Conservation (phyloP, 92 coral and sea anemone species). For the Meandrina meandrites region DNA sequence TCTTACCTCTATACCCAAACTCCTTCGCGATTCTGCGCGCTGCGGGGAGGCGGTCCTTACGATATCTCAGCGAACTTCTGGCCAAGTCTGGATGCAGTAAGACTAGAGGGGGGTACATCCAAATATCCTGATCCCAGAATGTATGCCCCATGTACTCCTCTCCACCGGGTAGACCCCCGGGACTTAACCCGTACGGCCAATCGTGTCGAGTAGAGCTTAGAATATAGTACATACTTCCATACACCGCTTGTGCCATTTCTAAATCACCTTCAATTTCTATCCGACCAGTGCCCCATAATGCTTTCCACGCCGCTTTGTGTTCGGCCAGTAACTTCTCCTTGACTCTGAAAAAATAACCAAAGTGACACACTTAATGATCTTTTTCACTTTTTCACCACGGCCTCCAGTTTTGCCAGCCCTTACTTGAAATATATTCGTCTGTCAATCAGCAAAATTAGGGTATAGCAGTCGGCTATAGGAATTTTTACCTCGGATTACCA, state of each 20-base stretch:
- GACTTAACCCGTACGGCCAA: constrained; percentile 87
- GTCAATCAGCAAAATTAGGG: too few relatives aligned
- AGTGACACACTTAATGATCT: not conserved
- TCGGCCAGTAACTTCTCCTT: constrained; percentile 52
- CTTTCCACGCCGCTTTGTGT: constrained; percentile 80
- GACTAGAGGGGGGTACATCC: constrained; percentile 86
- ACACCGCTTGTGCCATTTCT: constrained; percentile 76
- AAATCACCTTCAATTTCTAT: constrained; percentile 80
- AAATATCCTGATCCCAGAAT: constrained; percentile 91
- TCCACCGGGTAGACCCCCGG: constrained; percentile 84
- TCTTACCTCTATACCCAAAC: constrained; percentile 67
- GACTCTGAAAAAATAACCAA: constrained; percentile 24
- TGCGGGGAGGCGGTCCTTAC: constrained; percentile 74
- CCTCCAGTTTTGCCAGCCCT: too few relatives aligned
- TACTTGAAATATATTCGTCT: too few relatives aligned
- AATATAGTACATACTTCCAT: constrained; percentile 78
- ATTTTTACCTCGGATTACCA: too few relatives aligned
- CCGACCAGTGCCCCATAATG: constrained; percentile 70
- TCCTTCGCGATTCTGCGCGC: constrained; percentile 77
- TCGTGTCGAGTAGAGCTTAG: constrained; percentile 83
- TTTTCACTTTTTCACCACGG: not conserved
- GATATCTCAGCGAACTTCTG: constrained; percentile 66
- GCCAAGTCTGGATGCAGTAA: constrained; percentile 80
- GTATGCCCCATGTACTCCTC: constrained; percentile 94
- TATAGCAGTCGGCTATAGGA: too few relatives aligned